Base-by-base conservation (phyloP, 2,797 vertebrate species). In the Pipistrellus pipistrellus region DNA sequence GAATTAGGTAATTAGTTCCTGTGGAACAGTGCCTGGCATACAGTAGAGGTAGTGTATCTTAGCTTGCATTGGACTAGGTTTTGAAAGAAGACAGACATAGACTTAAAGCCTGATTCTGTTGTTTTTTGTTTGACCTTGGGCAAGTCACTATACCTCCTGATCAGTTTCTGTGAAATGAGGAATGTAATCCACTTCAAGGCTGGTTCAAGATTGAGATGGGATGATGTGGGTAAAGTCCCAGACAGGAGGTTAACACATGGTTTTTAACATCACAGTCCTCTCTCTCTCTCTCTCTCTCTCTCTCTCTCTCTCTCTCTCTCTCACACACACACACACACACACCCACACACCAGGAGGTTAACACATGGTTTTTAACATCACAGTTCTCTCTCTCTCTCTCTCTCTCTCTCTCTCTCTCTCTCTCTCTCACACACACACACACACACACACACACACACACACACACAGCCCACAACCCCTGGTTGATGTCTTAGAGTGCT, bases 101-200 rank as follows among this genome's bases (percentile, higher is more conserved):
- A 71, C 18, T 32, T 66, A 84, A 83, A 88, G 38, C 7, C 69
- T 44, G 21, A 17, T 44, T 95, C 23, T 66, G 21, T 25, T 66
- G 46, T 21, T n/a, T 46, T 69, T 64, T 90, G 46, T 73, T 66
- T 88, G 88, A 88, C 48, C 59, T 48, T 73, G 85, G 68, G 48
- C n/a, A 76, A 81, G 8, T 76, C 80, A 57, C 30, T 59, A 62
- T 51, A 38, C 8, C n/a, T 57, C 71, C 73, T 44, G 30, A 81
- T 80, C 25, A 75, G 20, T 83, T 77, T 89, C 48, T 64, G 12
- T 92, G 76, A 90, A 89, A 69, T 71, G 38, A 93, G 30, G 25
- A 71, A 18, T 27, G 12, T 27, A 71, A 32, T 76, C 11, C 32
- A 62, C 51, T 91, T 85, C 68, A n/a, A 86, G 59, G 38, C 14